phyloP scores from a whole-genome alignment of 2,797 vertebrate species.

The Enteromius paludinosus region DNA sequence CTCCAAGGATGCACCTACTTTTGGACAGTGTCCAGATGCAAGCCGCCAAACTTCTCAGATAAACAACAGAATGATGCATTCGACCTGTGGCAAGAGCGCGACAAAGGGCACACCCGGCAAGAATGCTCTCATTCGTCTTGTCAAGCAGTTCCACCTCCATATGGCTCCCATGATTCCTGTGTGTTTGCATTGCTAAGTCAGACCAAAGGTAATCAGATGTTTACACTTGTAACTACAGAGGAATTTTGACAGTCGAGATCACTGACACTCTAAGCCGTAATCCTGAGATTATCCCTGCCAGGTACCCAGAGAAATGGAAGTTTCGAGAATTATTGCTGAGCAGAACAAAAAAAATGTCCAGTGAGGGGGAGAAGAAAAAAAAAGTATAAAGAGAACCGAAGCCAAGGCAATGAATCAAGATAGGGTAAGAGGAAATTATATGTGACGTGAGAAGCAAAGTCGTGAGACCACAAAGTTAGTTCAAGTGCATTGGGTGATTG shows the following conservation, averaged over 20 bases:
- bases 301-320: not conserved
- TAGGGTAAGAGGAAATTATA: conserved; percentile 22
- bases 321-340: not conserved
- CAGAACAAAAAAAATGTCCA: not conserved
- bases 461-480: conserved; percentile 14
- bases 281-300: conserved; percentile 27
- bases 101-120: conserved; percentile 27
- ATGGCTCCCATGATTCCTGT: not conserved
- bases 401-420: conserved; percentile 10
- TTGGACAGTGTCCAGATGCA: conserved; percentile 26
- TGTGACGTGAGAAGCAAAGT: conserved; percentile 15
- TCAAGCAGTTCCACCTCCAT: conserved; percentile 15
- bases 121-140: conserved; percentile 9
- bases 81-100: not conserved
- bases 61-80: conserved; percentile 3
- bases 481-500: conserved; percentile 17
- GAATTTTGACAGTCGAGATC: conserved; percentile 21
- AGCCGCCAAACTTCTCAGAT: not conserved
- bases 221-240: conserved; percentile 15
- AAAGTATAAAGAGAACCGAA: not conserved
- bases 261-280: not conserved
- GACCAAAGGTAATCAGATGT: conserved; percentile 1
- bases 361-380: not conserved
- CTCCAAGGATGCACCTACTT: not conserved
- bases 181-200: conserved; percentile 22